Percentiles rank a stretch among this genome's conserved stretches.
phyloP scores from a whole-genome alignment of 2,797 vertebrate genomes.

The Pipistrellus kuhlii region DNA sequence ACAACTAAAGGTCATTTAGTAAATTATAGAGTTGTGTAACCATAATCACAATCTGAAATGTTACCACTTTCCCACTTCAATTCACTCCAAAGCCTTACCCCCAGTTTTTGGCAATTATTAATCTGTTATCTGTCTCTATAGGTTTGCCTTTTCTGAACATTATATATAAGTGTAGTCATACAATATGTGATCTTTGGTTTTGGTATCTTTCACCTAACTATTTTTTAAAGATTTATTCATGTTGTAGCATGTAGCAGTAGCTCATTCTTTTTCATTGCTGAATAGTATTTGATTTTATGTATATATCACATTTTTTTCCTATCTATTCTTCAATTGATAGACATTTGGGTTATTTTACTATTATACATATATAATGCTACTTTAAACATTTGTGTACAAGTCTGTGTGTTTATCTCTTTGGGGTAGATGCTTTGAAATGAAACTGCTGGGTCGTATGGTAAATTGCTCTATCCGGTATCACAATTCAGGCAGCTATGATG shows the following conservation, averaged over 20 bases:
- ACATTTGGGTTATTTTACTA: neutral
- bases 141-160: slow-evolving; percentile 15
- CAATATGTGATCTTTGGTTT: neutral
- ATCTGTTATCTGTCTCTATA: neutral
- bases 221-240: neutral
- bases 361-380: neutral
- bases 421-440: neutral
- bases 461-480: neutral
- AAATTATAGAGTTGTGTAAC: neutral
- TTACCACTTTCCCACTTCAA: neutral
- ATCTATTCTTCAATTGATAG: neutral
- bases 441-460: neutral
- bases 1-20: neutral
- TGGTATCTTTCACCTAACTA: neutral
- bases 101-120: neutral
- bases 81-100: neutral
- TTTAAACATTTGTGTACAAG: neutral
- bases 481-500: neutral
- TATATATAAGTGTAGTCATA: neutral
- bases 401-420: slow-evolving; percentile 21
- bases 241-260: neutral
- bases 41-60: neutral
- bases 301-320: neutral
- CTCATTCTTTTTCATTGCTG: neutral
- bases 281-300: neutral